Evolutionary conservation across 37 sponge, comb jelly and placozoan genomes (phyloP).

Genomic region (Aplysina aerophoba): DNA sequence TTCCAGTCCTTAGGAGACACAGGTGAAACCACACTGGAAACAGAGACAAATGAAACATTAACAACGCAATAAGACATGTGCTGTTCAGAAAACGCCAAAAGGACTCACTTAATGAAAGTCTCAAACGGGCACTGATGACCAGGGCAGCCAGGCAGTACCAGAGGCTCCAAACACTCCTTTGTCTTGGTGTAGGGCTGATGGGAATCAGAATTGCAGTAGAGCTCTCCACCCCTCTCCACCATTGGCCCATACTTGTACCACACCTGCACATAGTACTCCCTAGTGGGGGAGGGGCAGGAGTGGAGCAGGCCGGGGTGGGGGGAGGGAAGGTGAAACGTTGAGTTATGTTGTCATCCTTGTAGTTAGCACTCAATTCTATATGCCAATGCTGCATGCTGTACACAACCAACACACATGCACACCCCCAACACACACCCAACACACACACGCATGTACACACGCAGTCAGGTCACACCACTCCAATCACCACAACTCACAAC

Average conservation of each 20-base stretch:
- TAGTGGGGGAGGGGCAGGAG: neutral
- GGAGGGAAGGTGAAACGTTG: no score
- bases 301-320: no score
- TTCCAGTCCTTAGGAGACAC: neutral
- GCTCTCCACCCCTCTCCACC: neutral
- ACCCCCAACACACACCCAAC: neutral
- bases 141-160: constrained; percentile 9
- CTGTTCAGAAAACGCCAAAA: neutral
- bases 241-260: constrained; percentile 34
- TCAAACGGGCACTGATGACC: neutral
- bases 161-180: neutral
- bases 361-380: no score
- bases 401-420: no score
- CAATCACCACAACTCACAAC: neutral
- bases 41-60: neutral
- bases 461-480: neutral
- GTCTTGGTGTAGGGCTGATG: neutral
- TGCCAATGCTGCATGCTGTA: no score
- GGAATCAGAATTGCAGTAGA: neutral
- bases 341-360: no score
- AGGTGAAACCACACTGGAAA: neutral
- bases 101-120: constrained; percentile 12
- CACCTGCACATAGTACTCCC: neutral
- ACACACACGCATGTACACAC: neutral
- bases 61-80: neutral